These are phyloP conservation scores for Neodon shergylaensis DNA, from an alignment of 2,113 vertebrate genomes.

Conservation along the genomic window DNA sequence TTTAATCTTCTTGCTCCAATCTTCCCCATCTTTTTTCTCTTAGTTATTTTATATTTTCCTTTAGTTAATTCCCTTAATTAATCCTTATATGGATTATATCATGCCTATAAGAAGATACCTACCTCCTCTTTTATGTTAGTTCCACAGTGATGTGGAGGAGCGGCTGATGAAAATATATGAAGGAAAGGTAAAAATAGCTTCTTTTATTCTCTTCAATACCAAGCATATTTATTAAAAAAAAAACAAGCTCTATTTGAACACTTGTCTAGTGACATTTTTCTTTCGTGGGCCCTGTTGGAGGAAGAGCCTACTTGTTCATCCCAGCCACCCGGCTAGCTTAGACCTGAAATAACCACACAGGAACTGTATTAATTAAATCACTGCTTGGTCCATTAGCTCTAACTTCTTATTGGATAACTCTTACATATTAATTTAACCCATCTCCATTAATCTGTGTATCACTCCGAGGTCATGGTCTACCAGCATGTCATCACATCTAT, in stretches of 20 bases:
- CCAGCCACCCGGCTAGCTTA: no score
- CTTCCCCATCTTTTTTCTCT: no score
- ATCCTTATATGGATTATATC: background rate
- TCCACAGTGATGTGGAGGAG: background rate
- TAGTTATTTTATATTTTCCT: background rate
- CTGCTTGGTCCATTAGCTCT: no score
- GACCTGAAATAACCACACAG: no score
- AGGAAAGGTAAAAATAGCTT: background rate
- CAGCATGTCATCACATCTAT: no score
- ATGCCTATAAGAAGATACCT: rapidly evolving
- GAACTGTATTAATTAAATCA: no score
- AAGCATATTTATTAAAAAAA: background rate
- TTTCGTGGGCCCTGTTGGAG: no score
- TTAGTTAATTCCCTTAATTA: background rate
- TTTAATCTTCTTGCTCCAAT: background rate
- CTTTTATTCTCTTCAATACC: background rate
- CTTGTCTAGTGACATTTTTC: background rate
- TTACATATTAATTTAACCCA: no score
- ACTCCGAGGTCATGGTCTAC: no score
- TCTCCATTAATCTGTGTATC: no score
- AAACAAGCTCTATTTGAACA: background rate
- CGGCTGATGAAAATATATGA: background rate
- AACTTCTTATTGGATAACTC: no score
- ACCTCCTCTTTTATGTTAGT: background rate
- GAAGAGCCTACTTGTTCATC: no score